phyloP scores from a whole-genome alignment of 2,113 vertebrate genomes.

The Eonycteris spelaea region DNA sequence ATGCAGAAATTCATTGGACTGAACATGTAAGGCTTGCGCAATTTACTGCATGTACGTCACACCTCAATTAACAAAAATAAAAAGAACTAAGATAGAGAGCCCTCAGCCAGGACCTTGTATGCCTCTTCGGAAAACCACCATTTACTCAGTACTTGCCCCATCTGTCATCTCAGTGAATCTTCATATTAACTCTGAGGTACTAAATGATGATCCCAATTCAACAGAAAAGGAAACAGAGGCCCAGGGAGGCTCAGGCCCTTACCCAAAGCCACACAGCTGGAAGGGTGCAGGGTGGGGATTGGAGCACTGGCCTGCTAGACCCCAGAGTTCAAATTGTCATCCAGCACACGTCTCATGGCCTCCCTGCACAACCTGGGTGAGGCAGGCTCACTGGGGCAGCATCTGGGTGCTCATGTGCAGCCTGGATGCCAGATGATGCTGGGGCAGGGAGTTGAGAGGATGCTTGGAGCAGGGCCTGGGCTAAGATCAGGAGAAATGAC shows the following conservation, averaged over 20 bases:
- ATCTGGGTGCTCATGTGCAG: background rate
- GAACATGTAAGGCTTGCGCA: background rate
- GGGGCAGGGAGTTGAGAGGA: fast-evolving
- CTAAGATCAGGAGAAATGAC: background rate
- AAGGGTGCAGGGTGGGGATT: background rate
- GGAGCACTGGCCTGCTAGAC: background rate
- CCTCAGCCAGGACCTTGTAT: background rate
- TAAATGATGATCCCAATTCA: background rate
- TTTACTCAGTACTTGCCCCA: background rate
- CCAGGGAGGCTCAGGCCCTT: background rate
- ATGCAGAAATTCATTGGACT: background rate
- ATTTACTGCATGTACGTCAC: background rate
- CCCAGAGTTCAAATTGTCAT: background rate
- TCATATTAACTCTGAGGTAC: background rate
- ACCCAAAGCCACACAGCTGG: background rate
- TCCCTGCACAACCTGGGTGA: background rate
- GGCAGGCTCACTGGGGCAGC: background rate
- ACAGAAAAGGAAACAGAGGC: background rate
- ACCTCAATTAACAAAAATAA: background rate
- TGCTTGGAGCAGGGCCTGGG: background rate
- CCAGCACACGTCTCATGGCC: fast-evolving
- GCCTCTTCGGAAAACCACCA: background rate
- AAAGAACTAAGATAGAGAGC: background rate
- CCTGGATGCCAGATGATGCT: background rate
- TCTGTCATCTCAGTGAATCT: background rate